Percentiles rank a stretch among this genome's conserved stretches.
These are phyloP conservation scores for Aleiodes alternator DNA, from an alignment of 2,888 invertebrate genomes.

Conservation along the genomic window DNA sequence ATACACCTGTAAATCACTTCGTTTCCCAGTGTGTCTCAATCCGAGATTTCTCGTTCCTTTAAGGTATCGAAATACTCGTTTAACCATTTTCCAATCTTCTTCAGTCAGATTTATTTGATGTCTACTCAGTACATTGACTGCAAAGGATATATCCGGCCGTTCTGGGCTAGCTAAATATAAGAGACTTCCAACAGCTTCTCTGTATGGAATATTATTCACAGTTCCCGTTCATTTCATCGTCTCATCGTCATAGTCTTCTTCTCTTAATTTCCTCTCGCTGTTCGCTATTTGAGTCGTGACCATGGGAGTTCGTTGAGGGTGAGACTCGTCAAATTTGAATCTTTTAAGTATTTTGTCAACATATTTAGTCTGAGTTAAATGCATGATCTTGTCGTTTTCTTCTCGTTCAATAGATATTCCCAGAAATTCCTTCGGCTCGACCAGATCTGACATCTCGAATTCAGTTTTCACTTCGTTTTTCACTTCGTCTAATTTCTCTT, in stretches of 20 bases:
- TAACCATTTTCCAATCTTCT: conserved; percentile 3
- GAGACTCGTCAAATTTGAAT: conserved; percentile 51
- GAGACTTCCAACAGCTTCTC: conserved; percentile 43
- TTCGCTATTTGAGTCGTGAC: conserved; percentile 11
- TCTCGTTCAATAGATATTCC: conserved; percentile 48
- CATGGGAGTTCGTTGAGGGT: conserved; percentile 29
- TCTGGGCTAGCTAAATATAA: conserved; percentile 43
- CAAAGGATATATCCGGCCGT: conserved; percentile 43
- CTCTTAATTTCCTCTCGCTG: conserved; percentile 23
- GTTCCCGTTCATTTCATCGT: conserved; percentile 17
- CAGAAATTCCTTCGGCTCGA: conserved; percentile 47
- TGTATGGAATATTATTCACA: conserved; percentile 38
- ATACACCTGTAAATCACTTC: conserved; percentile 32
- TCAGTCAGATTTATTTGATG: neutral
- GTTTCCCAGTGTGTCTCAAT: conserved; percentile 14
- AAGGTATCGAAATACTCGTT: conserved; percentile 47
- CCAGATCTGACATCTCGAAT: conserved; percentile 51
- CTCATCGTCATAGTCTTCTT: neutral
- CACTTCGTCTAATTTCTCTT: neutral
- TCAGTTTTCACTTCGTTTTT: conserved; percentile 12
- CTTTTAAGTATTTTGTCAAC: conserved; percentile 38
- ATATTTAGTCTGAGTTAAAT: conserved; percentile 42
- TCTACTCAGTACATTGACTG: conserved; percentile 30
- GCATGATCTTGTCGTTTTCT: conserved; percentile 24
- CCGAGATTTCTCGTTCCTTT: conserved; percentile 32